Conservation (phyloP, 2,113 vertebrate species). For the Procavia capensis region DNA sequence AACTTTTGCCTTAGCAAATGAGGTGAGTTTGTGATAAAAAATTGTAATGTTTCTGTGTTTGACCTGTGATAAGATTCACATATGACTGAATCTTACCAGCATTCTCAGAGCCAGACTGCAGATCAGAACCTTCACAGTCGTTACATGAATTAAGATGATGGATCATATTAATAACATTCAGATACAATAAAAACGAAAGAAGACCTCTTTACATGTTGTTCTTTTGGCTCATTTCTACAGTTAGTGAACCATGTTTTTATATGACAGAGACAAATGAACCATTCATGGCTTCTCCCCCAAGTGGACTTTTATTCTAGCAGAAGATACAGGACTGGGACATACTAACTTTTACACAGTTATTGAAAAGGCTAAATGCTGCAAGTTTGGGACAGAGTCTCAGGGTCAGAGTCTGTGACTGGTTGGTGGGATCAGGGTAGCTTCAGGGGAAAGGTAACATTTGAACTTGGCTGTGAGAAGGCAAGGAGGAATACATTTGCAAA, state of each 20-base stretch:
- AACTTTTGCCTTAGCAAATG: slow-evolving; percentile 96
- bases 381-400: not conserved
- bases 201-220: not conserved
- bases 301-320: not conserved
- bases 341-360: not conserved
- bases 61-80: not conserved
- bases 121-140: not conserved
- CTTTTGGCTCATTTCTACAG: not conserved
- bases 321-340: not conserved
- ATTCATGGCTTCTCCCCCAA: not conserved
- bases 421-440: not conserved
- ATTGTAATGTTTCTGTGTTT: not conserved
- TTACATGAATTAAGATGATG: not conserved
- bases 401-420: not conserved
- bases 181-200: not conserved
- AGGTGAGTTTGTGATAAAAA: slow-evolving; percentile 87
- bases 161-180: not conserved
- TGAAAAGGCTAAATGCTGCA: not conserved
- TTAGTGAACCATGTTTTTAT: not conserved
- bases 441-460: not conserved
- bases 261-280: not conserved
- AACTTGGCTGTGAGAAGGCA: not conserved
- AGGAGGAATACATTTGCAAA: not conserved
- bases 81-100: not conserved
- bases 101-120: not conserved